phyloP scores from a whole-genome alignment of 2,797 vertebrate genomes.

The Parambassis ranga region DNA sequence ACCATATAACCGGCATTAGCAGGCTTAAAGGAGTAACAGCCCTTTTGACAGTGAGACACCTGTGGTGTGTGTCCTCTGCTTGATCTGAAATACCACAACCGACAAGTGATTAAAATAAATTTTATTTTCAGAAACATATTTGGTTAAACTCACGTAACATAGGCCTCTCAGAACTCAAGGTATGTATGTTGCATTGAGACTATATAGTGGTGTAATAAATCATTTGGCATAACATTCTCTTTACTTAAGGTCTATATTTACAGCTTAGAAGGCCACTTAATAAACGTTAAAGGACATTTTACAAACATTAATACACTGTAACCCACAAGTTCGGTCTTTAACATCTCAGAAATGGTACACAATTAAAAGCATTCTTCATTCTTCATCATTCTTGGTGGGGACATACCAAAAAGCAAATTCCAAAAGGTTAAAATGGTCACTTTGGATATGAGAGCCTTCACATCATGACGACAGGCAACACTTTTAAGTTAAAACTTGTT shows the following conservation, averaged over 20 bases:
- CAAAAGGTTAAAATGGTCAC: conserved; percentile 1
- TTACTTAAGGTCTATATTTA: conserved; percentile 59
- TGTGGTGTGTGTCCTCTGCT: too few relatives aligned
- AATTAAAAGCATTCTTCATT: conserved; percentile 25
- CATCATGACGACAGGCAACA: not conserved
- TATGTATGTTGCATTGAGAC: conserved; percentile 5
- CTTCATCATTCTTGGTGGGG: not conserved
- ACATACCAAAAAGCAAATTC: conserved; percentile 17
- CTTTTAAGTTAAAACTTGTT: conserved; percentile 12
- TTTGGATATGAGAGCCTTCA: not conserved
- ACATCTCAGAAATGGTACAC: conserved; percentile 21
- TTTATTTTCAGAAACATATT: conserved; percentile 67
- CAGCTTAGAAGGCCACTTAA: conserved; percentile 74
- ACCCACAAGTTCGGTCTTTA: conserved; percentile 16
- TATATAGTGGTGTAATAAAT: conserved; percentile 33
- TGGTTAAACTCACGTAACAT: conserved; percentile 31
- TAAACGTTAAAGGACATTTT: conserved; percentile 56
- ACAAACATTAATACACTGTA: conserved; percentile 48
- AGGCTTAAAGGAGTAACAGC: too few relatives aligned
- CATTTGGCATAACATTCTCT: conserved; percentile 65
- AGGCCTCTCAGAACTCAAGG: conserved; percentile 10
- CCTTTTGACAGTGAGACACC: too few relatives aligned
- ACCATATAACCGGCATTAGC: too few relatives aligned
- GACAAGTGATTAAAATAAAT: conserved; percentile 63
- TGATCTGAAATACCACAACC: not conserved